Evolutionary conservation across 2,113 vertebrate species (phyloP).

Genomic region (Gopherus evgoodei): DNA sequence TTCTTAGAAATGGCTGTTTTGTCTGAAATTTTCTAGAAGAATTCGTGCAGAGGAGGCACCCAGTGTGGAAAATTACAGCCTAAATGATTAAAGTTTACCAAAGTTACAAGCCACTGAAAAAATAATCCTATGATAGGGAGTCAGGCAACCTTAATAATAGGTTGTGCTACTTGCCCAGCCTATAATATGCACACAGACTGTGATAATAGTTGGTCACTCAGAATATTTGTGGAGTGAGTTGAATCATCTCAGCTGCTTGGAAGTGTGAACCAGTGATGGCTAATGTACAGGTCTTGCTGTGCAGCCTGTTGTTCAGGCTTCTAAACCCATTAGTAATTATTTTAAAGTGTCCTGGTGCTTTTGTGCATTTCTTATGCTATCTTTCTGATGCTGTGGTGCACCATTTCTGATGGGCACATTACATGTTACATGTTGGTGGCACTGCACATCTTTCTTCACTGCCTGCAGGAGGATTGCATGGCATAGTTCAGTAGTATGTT

Average conservation of each 20-base stretch:
- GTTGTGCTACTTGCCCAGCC: not conserved
- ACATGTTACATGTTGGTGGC: not conserved
- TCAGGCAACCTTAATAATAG: not conserved
- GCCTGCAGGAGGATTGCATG: not conserved
- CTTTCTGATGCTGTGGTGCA: accelerated
- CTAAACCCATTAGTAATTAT: not conserved
- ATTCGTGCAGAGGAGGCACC: not conserved
- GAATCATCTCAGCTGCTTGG: not conserved
- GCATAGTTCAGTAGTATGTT: no score
- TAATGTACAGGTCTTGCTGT: not conserved
- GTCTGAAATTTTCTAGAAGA: no score
- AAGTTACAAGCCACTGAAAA: not conserved
- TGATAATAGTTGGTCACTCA: not conserved
- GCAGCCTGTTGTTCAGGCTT: not conserved
- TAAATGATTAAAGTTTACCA: not conserved
- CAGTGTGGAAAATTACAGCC: not conserved
- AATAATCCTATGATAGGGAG: not conserved
- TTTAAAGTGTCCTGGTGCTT: not conserved
- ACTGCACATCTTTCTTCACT: not conserved
- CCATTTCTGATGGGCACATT: not conserved
- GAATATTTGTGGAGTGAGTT: not conserved
- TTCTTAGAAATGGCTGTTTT: no score
- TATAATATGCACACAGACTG: accelerated
- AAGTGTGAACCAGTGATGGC: accelerated
- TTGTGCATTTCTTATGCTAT: accelerated